Evolutionary conservation across 2,113 vertebrate species (phyloP), one percentile per base, ranked within the genome.

Genomic region (Piaya cayana): DNA sequence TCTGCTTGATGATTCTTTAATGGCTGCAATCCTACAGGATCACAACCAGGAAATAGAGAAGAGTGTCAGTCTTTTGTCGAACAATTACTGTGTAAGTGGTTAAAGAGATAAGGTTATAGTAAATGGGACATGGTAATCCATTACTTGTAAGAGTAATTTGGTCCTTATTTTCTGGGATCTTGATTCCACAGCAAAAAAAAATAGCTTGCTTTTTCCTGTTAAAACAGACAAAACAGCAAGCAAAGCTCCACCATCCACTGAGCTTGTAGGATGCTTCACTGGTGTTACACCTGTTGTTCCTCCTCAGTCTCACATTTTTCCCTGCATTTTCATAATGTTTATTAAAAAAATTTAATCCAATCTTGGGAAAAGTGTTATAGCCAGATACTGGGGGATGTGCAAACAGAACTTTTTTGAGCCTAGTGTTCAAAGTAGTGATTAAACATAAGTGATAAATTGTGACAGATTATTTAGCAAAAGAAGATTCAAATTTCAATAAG

Each of bases 51-150:
- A 96, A 95, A 94, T 4, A 72, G 85, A 76, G 88, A 83, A 92
- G 17, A 85, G 15, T 89, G 81, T 89, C 90, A 88, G 70, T 82
- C 83, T 85, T 93, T 89, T 95, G 74, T 91, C 7, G 0, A 92
- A 72, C 53, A 94, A 95, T 93, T 95, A 96, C 82, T 65, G 62
- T 50, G 30, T 91, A 95, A 95, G 65, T 91, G 89, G 74, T 91
- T 95, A 91, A 95, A 92, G 86, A 95, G 91, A 92, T 92, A 95
- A 96, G 84, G 87, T 76, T 95, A 82, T 60, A 92, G 77, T 82
- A 79, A 76, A 2, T 0, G 17, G 17, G 62, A 89, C 65, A 69
- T 53, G 79, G 70, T 56, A 93, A 93, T 96, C 84, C 53, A 86
- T 93, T 97, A 93, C 70, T 82, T 92, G 62, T 60, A 93, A 78